Percentiles rank a stretch among this genome's conserved stretches.
phyloP scores from a whole-genome alignment of 1,140 invertebrate genomes.

The Aphelenchoides besseyi region DNA sequence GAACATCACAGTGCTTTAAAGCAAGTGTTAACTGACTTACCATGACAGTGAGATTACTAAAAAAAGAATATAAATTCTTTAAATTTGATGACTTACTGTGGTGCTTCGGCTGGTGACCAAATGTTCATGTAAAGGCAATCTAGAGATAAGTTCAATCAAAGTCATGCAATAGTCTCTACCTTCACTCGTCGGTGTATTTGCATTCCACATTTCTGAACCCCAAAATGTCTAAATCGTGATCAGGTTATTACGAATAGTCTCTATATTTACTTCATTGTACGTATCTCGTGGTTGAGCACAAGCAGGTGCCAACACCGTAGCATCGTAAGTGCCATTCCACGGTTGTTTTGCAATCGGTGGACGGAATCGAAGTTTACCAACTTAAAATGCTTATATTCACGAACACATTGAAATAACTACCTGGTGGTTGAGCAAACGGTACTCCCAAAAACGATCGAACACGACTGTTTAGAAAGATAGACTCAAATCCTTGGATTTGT shows the following conservation, averaged over 20 bases:
- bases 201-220: constrained; percentile 64
- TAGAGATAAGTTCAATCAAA: too few species aligned
- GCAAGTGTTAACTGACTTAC: too few species aligned
- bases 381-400: constrained; percentile 11
- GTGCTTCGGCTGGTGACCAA: constrained; percentile 55
- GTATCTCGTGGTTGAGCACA: constrained; percentile 55
- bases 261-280: constrained; percentile 50
- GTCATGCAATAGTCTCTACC: too few species aligned
- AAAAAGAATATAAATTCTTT: neutral
- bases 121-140: constrained; percentile 63
- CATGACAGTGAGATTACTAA: constrained; percentile 62
- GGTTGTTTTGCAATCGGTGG: constrained; percentile 50
- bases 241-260: neutral
- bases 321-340: constrained; percentile 58
- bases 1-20: too few species aligned
- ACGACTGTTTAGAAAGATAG: constrained; percentile 55
- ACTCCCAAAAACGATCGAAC: constrained; percentile 60
- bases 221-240: constrained; percentile 43
- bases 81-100: constrained; percentile 6
- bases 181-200: constrained; percentile 56
- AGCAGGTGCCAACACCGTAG: constrained; percentile 51
- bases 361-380: constrained; percentile 52
- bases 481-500: constrained; percentile 49
- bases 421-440: constrained; percentile 58
- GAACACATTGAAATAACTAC: neutral